phyloP scores from a whole-genome alignment of 1,140 invertebrate species.

The Glomeris maerens region DNA sequence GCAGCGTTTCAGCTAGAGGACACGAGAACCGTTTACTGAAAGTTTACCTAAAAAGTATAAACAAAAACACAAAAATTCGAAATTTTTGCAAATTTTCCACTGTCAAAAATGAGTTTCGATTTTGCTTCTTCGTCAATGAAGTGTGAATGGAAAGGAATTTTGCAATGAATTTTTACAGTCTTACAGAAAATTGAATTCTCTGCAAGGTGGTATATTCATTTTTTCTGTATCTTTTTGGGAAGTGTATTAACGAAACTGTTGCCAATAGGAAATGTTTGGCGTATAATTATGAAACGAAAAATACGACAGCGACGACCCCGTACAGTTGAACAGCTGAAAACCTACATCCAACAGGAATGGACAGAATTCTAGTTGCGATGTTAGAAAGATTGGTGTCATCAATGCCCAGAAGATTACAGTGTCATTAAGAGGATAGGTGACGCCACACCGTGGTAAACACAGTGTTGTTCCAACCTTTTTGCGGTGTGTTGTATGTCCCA shows the following conservation, averaged over 20 bases:
- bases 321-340: not conserved
- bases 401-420: conserved; percentile 1
- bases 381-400: not conserved
- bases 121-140: not conserved
- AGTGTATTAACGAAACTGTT: not conserved
- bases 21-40: not conserved
- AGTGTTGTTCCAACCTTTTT: too few relatives aligned
- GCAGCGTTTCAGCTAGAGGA: not conserved
- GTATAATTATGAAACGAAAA: not conserved
- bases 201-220: too few relatives aligned
- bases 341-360: too few relatives aligned
- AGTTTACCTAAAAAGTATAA: not conserved
- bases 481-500: not conserved
- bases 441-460: not conserved
- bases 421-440: not conserved
- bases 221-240: too few relatives aligned
- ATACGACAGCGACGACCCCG: not conserved
- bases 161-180: not conserved
- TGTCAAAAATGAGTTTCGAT: not conserved
- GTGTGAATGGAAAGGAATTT: not conserved
- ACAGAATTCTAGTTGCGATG: too few relatives aligned
- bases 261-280: not conserved
- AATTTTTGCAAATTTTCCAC: not conserved
- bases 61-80: too few relatives aligned
- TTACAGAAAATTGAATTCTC: not conserved